A percentile compares a stretch with the other conserved stretches of the same genome.
These are phyloP conservation scores for Drosophila lacertosa DNA, from an alignment of 1,140 invertebrate genomes.

Conservation along the genomic window DNA sequence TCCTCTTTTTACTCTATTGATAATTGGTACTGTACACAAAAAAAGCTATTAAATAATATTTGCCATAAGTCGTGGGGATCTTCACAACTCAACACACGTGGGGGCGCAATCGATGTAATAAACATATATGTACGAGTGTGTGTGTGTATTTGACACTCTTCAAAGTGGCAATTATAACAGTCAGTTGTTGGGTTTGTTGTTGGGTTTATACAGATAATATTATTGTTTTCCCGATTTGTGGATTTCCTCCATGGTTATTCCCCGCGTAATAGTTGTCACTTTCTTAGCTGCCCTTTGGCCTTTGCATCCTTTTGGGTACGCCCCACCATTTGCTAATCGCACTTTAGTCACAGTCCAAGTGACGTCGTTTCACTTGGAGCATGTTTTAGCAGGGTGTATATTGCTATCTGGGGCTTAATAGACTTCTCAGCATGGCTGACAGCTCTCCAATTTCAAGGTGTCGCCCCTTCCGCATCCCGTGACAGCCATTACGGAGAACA, in stretches of 20 bases:
- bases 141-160: neutral
- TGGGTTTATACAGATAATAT: neutral
- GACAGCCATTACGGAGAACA: conserved; percentile 23
- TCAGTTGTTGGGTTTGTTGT: neutral
- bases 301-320: neutral
- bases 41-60: conserved; percentile 59
- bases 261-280: too few relatives aligned
- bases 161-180: neutral
- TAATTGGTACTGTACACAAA: conserved; percentile 59
- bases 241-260: too few relatives aligned
- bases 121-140: neutral
- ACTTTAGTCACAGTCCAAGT: conserved; percentile 2
- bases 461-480: neutral
- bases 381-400: conserved; percentile 19
- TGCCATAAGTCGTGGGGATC: conserved; percentile 11
- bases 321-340: conserved; percentile 17
- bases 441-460: conserved; percentile 35
- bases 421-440: conserved; percentile 36
- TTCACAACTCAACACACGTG: neutral
- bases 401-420: conserved; percentile 20
- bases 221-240: too few relatives aligned
- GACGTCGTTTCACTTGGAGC: conserved; percentile 28
- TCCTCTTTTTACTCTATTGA: conserved; percentile 33
- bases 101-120: conserved; percentile 9
- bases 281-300: neutral